A percentile compares a stretch with the other conserved stretches of the same genome.
phyloP scores from a whole-genome alignment of 2,113 vertebrate genomes.

The Megaceryle maxima region DNA sequence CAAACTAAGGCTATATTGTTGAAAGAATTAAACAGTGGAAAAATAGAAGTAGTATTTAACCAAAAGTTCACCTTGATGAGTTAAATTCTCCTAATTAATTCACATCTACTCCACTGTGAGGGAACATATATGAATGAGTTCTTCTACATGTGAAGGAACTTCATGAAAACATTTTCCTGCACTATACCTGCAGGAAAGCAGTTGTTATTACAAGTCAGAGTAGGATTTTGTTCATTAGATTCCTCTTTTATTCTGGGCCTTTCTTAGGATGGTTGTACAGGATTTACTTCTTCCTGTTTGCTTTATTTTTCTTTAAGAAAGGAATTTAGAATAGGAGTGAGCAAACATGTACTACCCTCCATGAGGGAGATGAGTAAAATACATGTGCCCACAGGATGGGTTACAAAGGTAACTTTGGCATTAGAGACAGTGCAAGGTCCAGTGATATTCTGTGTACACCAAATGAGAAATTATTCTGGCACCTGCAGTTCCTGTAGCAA shows the following conservation, averaged over 20 bases:
- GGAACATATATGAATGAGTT: not conserved
- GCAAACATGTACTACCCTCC: not conserved
- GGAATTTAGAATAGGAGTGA: not conserved
- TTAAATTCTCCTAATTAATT: not conserved
- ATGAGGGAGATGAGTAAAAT: not conserved
- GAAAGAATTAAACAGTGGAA: not conserved
- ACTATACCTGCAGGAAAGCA: not conserved
- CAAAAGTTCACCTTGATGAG: not conserved
- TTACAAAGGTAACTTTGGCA: not conserved
- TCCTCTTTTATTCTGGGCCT: not conserved
- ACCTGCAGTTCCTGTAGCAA: not conserved
- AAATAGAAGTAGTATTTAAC: not conserved
- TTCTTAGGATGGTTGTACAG: not conserved
- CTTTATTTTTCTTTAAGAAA: not conserved
- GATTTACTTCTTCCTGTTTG: fast-evolving
- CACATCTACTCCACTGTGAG: not conserved
- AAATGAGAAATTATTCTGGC: not conserved
- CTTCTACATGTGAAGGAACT: not conserved
- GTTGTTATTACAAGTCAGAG: not conserved
- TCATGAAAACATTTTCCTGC: not conserved
- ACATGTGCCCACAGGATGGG: not conserved
- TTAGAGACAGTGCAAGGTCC: not conserved
- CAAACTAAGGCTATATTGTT: not conserved
- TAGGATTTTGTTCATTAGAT: not conserved
- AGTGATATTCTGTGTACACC: not conserved